Base-by-base conservation (phyloP, 2,888 invertebrate species). In the Taenaris catops region DNA sequence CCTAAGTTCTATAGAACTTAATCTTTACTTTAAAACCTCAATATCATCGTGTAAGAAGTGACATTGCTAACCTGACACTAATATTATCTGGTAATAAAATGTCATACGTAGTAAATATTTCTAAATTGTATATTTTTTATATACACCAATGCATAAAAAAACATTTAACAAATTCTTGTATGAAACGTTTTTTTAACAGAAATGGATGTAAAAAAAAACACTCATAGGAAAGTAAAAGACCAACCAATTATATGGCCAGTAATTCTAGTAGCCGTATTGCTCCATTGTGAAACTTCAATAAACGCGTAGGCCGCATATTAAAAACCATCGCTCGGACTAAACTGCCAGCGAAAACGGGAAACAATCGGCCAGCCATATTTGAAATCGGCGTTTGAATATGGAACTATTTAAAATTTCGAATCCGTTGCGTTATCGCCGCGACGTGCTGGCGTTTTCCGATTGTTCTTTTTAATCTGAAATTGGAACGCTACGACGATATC, bases 331-430 rank as follows among this genome's bases (percentile, higher is more conserved):
- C 48, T 51, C 57, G 51, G 50, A 52, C 57, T 55, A 51, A 75
- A 72, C 71, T 73, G 72, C 67, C 61, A 67, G 79, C 81, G 78
- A 84, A 83, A 81, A 79, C 79, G 83, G 83, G 84, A 83, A 83
- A 84, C 83, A 83, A 80, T 80, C 67, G 75, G 48, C 53, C 53
- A 60, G 70, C 83, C 84, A 84, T 84, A 81, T 84, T 78, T 71
- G 81, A 78, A 78, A 73, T 69, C 64, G 60, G 60, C 63, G 69
- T 79, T 78, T 74, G 72, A 76, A 75, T 75, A 79, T 79, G 74
- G 78, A 79, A 83, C 81, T 86, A 83, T 84, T 86, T 86, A 80
- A 83, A 83, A 84, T 84, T 83, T 84, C 73, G 84, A 83, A 83
- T 81, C 79, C 83, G 84, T 84, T 81, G 74, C 76, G 79, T 81